Conservation (phyloP, 2,888 invertebrate genomes). For the Pecten maximus region DNA sequence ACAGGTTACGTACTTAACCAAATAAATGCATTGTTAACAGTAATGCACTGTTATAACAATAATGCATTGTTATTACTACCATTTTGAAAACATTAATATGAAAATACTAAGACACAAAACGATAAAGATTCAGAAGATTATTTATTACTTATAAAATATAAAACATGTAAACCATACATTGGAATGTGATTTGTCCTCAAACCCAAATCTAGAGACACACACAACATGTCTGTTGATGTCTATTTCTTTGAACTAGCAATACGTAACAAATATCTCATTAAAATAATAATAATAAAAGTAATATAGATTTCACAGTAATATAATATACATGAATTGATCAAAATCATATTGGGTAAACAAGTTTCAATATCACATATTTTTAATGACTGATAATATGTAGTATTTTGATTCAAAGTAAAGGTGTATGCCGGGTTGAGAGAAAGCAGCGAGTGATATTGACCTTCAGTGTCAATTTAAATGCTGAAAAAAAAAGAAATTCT, state of each 20-base stretch:
- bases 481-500: no score
- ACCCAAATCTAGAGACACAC: no score
- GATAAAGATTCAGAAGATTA: neutral
- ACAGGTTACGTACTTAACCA: no score
- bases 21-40: no score
- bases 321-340: neutral
- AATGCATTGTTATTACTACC: no score
- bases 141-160: neutral
- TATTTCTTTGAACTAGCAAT: no score
- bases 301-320: neutral
- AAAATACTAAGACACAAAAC: neutral
- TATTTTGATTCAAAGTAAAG: neutral
- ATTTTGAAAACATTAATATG: no score
- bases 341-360: neutral
- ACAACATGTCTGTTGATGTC: neutral
- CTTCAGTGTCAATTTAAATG: no score
- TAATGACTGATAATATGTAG: neutral
- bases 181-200: neutral
- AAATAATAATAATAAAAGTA: neutral
- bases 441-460: no score
- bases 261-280: neutral
- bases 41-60: no score
- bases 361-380: neutral
- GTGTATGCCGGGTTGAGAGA: no score
- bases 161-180: neutral